Percentiles rank a stretch among this genome's conserved stretches.
These are phyloP conservation scores for Alcedo quadribrachys DNA, from an alignment of 2,797 vertebrate genomes.

Conservation along the genomic window DNA sequence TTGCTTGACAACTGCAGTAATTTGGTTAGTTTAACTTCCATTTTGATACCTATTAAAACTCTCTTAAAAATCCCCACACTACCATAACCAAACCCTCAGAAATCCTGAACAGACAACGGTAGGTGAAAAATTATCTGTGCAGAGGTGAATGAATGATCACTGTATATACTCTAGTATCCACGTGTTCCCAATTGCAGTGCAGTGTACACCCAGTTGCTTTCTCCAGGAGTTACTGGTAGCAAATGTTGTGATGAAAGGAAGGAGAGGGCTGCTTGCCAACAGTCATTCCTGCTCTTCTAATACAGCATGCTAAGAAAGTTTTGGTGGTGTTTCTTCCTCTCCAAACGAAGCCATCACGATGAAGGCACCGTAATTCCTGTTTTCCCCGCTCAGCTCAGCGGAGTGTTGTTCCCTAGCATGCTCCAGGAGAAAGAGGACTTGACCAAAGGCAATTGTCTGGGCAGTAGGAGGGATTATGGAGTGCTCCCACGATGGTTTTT, in stretches of 20 bases:
- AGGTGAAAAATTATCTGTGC: neutral
- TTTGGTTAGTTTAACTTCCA: neutral
- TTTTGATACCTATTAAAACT: neutral
- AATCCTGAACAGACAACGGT: neutral
- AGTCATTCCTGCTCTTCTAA: neutral
- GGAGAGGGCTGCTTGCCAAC: neutral
- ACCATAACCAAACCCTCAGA: neutral
- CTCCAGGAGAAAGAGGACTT: neutral
- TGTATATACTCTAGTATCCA: fast-evolving
- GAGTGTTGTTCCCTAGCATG: neutral
- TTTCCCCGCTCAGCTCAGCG: neutral
- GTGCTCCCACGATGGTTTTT: neutral
- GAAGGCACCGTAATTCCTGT: neutral
- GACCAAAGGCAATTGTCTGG: neutral
- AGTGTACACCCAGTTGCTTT: neutral
- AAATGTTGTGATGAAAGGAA: neutral
- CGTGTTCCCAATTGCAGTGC: neutral
- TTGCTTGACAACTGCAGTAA: neutral
- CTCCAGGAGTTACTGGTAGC: neutral
- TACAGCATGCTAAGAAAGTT: neutral
- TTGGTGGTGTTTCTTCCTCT: neutral
- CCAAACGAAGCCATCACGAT: neutral
- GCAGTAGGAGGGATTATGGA: neutral
- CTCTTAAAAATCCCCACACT: neutral
- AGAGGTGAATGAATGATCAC: neutral